These are phyloP conservation scores for Drosophila yooni DNA, from an alignment of 2,888 invertebrate genomes.

Conservation along the genomic window DNA sequence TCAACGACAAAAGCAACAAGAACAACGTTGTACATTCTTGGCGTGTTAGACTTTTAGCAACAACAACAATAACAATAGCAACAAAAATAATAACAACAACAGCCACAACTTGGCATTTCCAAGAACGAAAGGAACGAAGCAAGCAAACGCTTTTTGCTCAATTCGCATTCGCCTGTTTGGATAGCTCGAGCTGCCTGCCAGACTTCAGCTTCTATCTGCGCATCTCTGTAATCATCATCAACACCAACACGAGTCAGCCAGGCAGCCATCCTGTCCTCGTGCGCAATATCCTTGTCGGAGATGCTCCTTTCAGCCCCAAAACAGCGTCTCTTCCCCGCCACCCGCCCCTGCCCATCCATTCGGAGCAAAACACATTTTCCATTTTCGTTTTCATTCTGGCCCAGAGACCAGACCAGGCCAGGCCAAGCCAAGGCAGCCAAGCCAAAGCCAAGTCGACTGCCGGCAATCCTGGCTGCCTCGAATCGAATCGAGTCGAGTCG, in stretches of 20 bases:
- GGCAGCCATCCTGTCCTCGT: conserved; percentile 77
- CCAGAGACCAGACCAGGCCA: conserved; percentile 53
- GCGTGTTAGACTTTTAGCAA: conserved; percentile 76
- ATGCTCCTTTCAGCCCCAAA: conserved; percentile 40
- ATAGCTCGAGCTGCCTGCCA: conserved; percentile 51
- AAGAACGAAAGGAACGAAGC: conserved; percentile 64
- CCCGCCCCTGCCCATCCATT: conserved; percentile 5
- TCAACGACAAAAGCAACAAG: conserved; percentile 50
- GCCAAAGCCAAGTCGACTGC: conserved; percentile 50
- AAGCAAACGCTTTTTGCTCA: conserved; percentile 68
- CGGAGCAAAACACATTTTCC: conserved; percentile 68
- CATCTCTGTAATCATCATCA: conserved; percentile 80
- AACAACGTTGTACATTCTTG: conserved; percentile 74
- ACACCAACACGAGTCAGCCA: conserved; percentile 73
- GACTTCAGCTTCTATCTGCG: conserved; percentile 72
- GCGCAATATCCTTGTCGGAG: conserved; percentile 77
- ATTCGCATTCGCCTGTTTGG: conserved; percentile 64
- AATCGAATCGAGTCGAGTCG: conserved; percentile 38
- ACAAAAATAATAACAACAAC: conserved; percentile 20
- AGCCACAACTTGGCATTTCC: conserved; percentile 47
- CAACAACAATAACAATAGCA: conserved; percentile 35
- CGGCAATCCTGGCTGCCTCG: conserved; percentile 35
- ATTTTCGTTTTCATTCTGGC: conserved; percentile 78
- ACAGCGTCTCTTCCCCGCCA: conserved; percentile 17
- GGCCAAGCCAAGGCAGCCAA: conserved; percentile 23